Base-by-base conservation (phyloP, 2,888 invertebrate genomes). In the Lasioglossum vierecki region DNA sequence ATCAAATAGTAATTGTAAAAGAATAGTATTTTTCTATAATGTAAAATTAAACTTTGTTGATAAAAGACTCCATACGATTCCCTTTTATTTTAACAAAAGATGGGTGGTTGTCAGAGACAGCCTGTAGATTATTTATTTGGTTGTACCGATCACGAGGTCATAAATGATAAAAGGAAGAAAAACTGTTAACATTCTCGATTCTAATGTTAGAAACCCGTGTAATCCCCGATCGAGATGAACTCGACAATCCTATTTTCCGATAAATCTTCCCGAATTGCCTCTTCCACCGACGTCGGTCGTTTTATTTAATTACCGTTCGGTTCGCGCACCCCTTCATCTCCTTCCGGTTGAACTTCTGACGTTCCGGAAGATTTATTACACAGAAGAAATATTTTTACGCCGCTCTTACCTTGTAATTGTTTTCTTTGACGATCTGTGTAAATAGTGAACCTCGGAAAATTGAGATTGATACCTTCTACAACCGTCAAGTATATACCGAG, bases 201-300 rank as follows among this genome's bases (percentile, higher is more conserved):
- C 22, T 9, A 4, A 70, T 15, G 39, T 22, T n/a, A 35, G 68
- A 49, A 68, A 26, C 2, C 39, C n/a, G 39, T n/a, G 77, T 77
- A 77, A 77, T 53, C 35, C 26, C 39, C 68, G 49, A 77, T 73
- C 49, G 53, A 73, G 73, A 53, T 46, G 72, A 73, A 35, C 49
- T 13, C 53, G 53, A 35, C 35, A 35, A 53, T 73, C 39, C 57
- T 74, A 74, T 74, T 74, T 74, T 57, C 74, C 39, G 57, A 74
- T 74, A 74, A 74, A 39, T 57, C n/a, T 57, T 57, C 13, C 13
- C 74, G 74, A 57, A 74, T 39, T 39, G 53, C 74, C 57, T 74
- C n/a, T 30, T 22, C 53, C 70, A 41, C 70, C 70, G n/a, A n/a
- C 68, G 39, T 41, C n/a, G n/a, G n/a, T 22, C 39, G 30, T 57